Percentiles rank a stretch among this genome's conserved stretches.
These are phyloP conservation scores for Pogonophryne albipinna DNA, from an alignment of 2,797 vertebrate species.

Conservation along the genomic window DNA sequence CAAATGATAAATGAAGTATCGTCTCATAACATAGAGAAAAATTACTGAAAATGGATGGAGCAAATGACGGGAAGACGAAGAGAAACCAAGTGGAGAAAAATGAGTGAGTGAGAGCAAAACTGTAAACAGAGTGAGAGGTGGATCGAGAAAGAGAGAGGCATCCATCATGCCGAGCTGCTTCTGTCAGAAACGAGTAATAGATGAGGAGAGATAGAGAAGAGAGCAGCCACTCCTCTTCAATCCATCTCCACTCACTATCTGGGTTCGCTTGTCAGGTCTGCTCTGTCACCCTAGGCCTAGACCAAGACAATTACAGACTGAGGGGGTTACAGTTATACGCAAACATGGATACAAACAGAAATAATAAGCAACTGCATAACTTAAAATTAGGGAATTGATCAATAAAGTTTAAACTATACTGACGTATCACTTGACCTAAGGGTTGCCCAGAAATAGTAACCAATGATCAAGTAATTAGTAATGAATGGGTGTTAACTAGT, in stretches of 20 bases:
- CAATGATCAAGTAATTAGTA: slow-evolving; percentile 4
- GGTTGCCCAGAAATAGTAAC: neutral
- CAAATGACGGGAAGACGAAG: slow-evolving; percentile 55
- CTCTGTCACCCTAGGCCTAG: slow-evolving; percentile 63
- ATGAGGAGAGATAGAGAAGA: slow-evolving; percentile 72
- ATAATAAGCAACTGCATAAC: slow-evolving; percentile 17
- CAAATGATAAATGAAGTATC: slow-evolving; percentile 2
- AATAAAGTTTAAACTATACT: neutral
- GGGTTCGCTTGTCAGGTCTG: slow-evolving; percentile 75
- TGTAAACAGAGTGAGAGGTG: slow-evolving; percentile 55
- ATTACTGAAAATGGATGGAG: slow-evolving; percentile 37
- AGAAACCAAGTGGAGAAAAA: slow-evolving; percentile 61
- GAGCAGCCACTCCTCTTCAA: slow-evolving; percentile 75
- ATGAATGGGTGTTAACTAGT: neutral
- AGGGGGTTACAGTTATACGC: slow-evolving; percentile 16
- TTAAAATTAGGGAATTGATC: neutral
- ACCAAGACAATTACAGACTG: slow-evolving; percentile 61
- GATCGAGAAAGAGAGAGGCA: slow-evolving; percentile 56
- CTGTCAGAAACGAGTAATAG: slow-evolving; percentile 76
- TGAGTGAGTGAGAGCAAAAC: slow-evolving; percentile 47
- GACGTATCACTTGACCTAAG: neutral
- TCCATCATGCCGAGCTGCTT: slow-evolving; percentile 69
- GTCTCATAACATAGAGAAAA: slow-evolving; percentile 23
- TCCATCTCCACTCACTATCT: slow-evolving; percentile 74
- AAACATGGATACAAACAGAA: slow-evolving; percentile 24